A percentile compares a stretch with the other conserved stretches of the same genome.
phyloP scores from a whole-genome alignment of 2,113 vertebrate genomes.

The Oncorhynchus nerka region DNA sequence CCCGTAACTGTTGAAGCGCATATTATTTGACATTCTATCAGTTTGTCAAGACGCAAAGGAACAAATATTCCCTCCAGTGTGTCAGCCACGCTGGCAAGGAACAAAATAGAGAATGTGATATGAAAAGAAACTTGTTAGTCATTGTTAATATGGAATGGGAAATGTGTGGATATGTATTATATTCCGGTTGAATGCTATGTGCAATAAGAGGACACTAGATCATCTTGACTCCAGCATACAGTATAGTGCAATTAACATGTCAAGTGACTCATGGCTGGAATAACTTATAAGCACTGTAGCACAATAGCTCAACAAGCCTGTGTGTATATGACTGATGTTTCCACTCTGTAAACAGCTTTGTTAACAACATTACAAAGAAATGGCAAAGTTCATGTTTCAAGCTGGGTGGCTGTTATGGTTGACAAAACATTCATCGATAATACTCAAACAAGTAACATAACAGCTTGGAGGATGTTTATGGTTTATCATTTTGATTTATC shows the following conservation, averaged over 20 bases:
- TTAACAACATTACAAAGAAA: not conserved
- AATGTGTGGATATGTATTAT: too few relatives aligned
- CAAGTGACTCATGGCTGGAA: too few relatives aligned
- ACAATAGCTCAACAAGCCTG: not conserved
- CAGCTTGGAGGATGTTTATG: not conserved
- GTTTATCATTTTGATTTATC: not conserved
- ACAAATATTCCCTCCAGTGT: not conserved
- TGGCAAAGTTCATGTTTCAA: too few relatives aligned
- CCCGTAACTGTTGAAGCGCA: slow-evolving; percentile 1
- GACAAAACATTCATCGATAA: not conserved
- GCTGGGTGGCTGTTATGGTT: not conserved
- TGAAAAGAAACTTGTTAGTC: too few relatives aligned
- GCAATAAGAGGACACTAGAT: too few relatives aligned
- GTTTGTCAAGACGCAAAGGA: slow-evolving; percentile 4
- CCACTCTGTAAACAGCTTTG: not conserved
- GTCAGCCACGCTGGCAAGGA: too few relatives aligned
- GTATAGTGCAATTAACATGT: too few relatives aligned
- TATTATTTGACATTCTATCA: slow-evolving; percentile 18
- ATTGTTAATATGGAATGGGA: too few relatives aligned
- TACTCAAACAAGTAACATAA: not conserved
- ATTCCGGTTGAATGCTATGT: too few relatives aligned
- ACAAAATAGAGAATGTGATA: too few relatives aligned
- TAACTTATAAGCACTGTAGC: not conserved
- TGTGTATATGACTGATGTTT: not conserved
- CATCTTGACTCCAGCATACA: too few relatives aligned